A percentile compares a stretch with the other conserved stretches of the same genome.
Evolutionary conservation across 2,113 vertebrate species (phyloP).

Genomic region (Octodon degus): DNA sequence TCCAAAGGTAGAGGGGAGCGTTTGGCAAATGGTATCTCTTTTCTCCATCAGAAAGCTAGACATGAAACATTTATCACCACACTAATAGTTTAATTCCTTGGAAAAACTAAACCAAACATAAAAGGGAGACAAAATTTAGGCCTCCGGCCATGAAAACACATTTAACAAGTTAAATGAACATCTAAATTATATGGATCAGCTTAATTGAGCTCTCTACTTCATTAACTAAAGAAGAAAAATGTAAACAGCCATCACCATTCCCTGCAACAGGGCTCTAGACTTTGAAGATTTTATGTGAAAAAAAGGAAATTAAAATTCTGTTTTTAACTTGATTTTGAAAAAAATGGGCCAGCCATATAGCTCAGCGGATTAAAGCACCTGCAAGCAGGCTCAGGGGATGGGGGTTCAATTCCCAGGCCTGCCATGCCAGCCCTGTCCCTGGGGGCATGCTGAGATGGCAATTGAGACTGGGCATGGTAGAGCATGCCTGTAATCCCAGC

Average conservation of each 20-base stretch:
- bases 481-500: too few relatives aligned
- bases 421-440: too few relatives aligned
- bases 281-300: background rate
- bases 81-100: background rate
- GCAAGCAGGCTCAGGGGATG: too few relatives aligned
- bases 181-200: background rate
- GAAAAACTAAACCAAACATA: slow-evolving; percentile 26
- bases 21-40: background rate
- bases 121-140: slow-evolving; percentile 17
- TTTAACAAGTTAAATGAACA: background rate
- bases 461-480: too few relatives aligned
- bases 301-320: background rate
- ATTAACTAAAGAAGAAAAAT: slow-evolving; percentile 47
- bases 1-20: background rate
- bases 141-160: background rate
- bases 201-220: slow-evolving; percentile 16
- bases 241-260: background rate
- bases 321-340: slow-evolving; percentile 34
- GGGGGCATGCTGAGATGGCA: too few relatives aligned
- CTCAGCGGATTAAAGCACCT: too few relatives aligned
- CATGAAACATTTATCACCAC: background rate
- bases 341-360: background rate
- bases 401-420: too few relatives aligned
- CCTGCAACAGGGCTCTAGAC: background rate
- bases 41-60: background rate